Evolutionary conservation across 2,113 vertebrate genomes (phyloP), one percentile per base, ranked within the genome.

Genomic region (Donacobius atricapilla): DNA sequence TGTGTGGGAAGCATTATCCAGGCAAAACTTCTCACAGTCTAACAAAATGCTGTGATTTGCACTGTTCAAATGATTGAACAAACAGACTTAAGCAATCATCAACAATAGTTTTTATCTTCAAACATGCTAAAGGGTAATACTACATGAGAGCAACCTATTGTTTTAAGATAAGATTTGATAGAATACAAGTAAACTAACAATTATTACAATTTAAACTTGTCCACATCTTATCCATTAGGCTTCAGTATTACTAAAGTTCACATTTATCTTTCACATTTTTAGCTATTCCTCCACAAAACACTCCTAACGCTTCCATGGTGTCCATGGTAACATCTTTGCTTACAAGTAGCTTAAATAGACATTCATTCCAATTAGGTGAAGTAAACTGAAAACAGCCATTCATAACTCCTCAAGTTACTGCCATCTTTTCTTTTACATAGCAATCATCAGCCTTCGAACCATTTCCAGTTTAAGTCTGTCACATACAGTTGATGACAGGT

Each of bases 21-120:
- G 90, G 94, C 75, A 69, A 97, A 98, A 98, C 92, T 95, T 97
- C 97, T 96, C 96, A 96, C 91, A 96, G 96, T 84, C 94, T 97
- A 96, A 97, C 96, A 97, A 98, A 98, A 97, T 88, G 94, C 96
- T 97, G 97, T 96, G 97, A 98, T 98, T 97, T 97, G 96, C 77
- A 95, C 96, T 87, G 95, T 96, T 98, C 95, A 97, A 92, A 95
- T 97, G 94, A 97, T 65, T 97, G 97, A 97, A 97, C 94, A 98
- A 96, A 97, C 86, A 88, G 93, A 97, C 82, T 97, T 91, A 97
- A 93, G 93, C 95, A 97, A 97, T 97, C 97, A 96, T 47, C 33
- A 53, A 93, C 94, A 97, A 93, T 21, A 96, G 90, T 76, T 97
- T 97, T 96, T 97, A 96, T 93, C 88, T 93, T 86, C 89, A 97